These are phyloP conservation scores for Diglossa cyanea DNA, from an alignment of 2,797 vertebrate species.

Conservation along the genomic window DNA sequence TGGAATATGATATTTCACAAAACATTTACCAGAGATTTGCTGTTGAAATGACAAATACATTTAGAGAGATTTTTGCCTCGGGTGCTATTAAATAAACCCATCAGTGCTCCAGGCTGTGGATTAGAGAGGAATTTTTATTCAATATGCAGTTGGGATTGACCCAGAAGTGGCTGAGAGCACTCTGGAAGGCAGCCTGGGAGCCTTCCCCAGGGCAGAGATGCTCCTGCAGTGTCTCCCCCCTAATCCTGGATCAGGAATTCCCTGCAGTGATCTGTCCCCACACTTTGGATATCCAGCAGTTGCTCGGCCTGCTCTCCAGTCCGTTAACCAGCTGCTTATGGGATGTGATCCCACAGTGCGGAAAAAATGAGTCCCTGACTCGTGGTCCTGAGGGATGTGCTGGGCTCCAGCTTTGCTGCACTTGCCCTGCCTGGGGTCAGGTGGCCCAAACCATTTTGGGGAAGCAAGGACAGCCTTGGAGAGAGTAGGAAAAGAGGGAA, in stretches of 20 bases:
- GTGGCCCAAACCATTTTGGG: not conserved
- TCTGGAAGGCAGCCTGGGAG: not conserved
- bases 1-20: not conserved
- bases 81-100: not conserved
- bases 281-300: not conserved
- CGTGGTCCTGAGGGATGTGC: not conserved
- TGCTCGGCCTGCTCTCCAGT: not conserved
- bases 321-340: not conserved
- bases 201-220: not conserved
- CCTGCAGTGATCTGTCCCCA: not conserved
- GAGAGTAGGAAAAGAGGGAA: not conserved
- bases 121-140: not conserved
- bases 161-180: not conserved
- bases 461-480: not conserved
- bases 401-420: not conserved
- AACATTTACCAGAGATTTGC: not conserved
- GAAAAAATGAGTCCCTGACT: not conserved
- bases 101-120: not conserved
- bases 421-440: not conserved
- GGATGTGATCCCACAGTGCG: not conserved
- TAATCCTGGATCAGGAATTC: not conserved
- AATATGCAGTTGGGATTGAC: not conserved
- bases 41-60: not conserved
- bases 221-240: rapidly evolving
- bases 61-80: not conserved